Conservation (phyloP, 2,888 invertebrate species). For the Pogonocherus hispidulus region DNA sequence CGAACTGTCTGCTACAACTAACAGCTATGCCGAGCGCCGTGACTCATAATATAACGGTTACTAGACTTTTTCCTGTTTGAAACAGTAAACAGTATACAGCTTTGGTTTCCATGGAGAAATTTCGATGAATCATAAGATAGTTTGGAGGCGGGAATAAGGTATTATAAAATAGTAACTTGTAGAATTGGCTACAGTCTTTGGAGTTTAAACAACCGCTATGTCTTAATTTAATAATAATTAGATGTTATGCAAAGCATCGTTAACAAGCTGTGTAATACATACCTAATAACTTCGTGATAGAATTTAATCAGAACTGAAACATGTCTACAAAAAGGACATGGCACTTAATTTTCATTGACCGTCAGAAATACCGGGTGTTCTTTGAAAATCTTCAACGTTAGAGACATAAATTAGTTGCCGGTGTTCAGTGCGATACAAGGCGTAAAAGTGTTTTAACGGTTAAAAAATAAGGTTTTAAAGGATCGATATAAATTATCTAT, state of each 20-base stretch:
- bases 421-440: too few species aligned
- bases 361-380: too few species aligned
- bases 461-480: too few species aligned
- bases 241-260: too few species aligned
- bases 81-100: not conserved
- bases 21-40: not conserved
- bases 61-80: constrained; percentile 18
- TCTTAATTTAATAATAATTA: not conserved
- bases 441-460: too few species aligned
- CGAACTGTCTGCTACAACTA: constrained; percentile 1
- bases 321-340: not conserved
- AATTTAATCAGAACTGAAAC: not conserved
- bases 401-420: too few species aligned
- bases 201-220: not conserved
- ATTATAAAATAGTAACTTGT: not conserved
- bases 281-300: not conserved
- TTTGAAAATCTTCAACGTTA: too few species aligned
- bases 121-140: not conserved
- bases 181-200: constrained; percentile 5
- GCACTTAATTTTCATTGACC: too few species aligned
- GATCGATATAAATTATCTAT: too few species aligned
- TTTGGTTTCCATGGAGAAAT: not conserved
- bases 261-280: not conserved
- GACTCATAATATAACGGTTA: constrained; percentile 28
- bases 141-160: not conserved